Base-by-base conservation (phyloP, 2,113 vertebrate genomes). In the Parus major region DNA sequence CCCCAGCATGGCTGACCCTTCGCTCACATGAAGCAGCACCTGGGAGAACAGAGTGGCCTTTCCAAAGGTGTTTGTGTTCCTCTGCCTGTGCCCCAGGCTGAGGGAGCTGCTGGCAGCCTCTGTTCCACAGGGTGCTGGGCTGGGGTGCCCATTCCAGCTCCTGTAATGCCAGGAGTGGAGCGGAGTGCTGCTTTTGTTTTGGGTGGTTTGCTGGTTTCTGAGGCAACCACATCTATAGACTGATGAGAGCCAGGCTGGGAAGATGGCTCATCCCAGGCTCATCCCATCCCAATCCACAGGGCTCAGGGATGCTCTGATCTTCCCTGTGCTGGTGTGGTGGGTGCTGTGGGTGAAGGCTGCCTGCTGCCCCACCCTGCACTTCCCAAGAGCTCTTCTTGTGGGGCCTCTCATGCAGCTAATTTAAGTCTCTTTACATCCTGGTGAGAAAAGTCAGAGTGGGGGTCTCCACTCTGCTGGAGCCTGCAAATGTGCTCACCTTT, bases 151-250 rank as follows among this genome's bases (percentile, higher is more conserved):
- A 7, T 83, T 93, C 63, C 46, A 50, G 22, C 41, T n/a, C 68
- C 66, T 22, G 28, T 16, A 53, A 50, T 16, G 14, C 31, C 14
- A 11, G 60, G 29, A 88, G n/a, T 27, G n/a, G 71, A 72, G 78
- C 2, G 16, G 80, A 69, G 42, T 28, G 63, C 47, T 75, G 89
- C 89, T 85, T 82, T 80, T 71, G 53, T 46, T 96, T 81, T 27
- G 53, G 29, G 29, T 75, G n/a, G 57, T 83, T 96, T 97, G 69
- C 64, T 49, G 15, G 90, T 93, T 96, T 86, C 95, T 95, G 80
- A 93, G 90, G 87, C 75, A 96, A 84, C 61, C 8, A 4, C 56
- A 68, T 68, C 68, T 57, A 39, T 16, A 53, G 84, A 79, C 49
- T 1, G 9, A 52, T 19, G n/a, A 55, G 33, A 88, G 61, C 36